Evolutionary conservation across 2,888 invertebrate genomes (phyloP), one percentile per base, ranked within the genome.

Genomic region (Pseudococcus jackbeardsleyi): DNA sequence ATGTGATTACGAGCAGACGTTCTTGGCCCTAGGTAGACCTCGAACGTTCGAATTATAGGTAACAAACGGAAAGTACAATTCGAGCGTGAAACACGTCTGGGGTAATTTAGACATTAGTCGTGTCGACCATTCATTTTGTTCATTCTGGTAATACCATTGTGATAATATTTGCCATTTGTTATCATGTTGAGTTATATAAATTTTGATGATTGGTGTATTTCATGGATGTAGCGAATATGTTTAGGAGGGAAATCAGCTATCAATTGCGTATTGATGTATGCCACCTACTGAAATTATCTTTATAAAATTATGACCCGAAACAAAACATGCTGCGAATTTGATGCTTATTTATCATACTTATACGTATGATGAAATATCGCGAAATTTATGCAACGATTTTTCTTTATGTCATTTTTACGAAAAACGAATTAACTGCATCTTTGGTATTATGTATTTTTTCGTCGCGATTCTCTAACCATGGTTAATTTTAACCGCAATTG

Each of bases 131-230:
- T 72, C n/a, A 33, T 39, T 72, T 72, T 72, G 33, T 72, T 15
- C 72, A 33, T 5, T 33, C 4, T 42, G 42, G 17, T 33, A 33
- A 72, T 17, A 72, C 39, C 26, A 68, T 68, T 33, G 72, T 72
- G 15, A 72, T 33, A 72, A 72, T 72, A 72, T 72, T 72, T 72
- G 33, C 33, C 33, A 72, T 72, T 72, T 39, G 72, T 72, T 72
- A 42, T 6, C 3, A 42, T 9, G 33, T 72, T 19, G 2, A 72
- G 72, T 72, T 72, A 72, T 72, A 72, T 72, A 72, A 72, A 72
- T 72, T 72, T 72, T 72, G 72, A 72, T 72, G 72, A 72, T 72
- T 72, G 72, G 33, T 72, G 72, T 42, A 42, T 72, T 72, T 33
- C 33, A 72, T 33, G 17, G 15, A 72, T 33, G 11, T 2, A 22